Evolutionary conservation across 2,113 vertebrate species (phyloP).

Genomic region (Lanius ludovicianus): DNA sequence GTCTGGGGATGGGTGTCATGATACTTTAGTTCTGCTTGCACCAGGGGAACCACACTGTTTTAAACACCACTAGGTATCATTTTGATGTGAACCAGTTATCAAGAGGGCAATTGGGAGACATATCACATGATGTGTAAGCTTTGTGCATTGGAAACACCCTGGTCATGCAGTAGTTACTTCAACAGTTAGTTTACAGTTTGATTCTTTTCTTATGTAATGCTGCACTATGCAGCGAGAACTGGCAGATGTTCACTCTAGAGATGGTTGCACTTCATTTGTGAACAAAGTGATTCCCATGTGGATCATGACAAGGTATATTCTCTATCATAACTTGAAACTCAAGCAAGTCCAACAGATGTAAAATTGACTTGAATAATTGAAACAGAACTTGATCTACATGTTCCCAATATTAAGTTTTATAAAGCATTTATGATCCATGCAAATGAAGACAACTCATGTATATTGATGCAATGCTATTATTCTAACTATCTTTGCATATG

Average conservation of each 20-base stretch:
- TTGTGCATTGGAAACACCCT: neutral
- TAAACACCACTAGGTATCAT: neutral
- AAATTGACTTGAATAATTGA: neutral
- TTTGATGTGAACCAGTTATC: neutral
- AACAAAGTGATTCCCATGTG: neutral
- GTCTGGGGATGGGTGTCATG: fast-evolving
- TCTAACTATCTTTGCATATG: constrained; percentile 6
- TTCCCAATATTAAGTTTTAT: neutral
- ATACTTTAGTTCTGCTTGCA: neutral
- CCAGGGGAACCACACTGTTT: neutral
- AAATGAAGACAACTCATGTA: neutral
- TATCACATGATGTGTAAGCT: fast-evolving
- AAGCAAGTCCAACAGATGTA: neutral
- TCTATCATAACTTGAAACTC: neutral
- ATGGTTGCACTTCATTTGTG: neutral
- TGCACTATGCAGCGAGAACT: neutral
- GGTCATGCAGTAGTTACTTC: neutral
- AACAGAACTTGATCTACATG: neutral
- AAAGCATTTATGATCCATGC: neutral
- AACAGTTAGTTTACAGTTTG: neutral
- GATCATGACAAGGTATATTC: neutral
- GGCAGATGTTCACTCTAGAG: neutral
- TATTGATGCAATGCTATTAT: neutral
- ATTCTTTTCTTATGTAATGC: neutral
- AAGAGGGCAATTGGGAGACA: neutral